Percentiles rank a stretch among this genome's conserved stretches.
phyloP scores from a whole-genome alignment of 2,888 invertebrate genomes.

The Arrhopalites spinosus region DNA sequence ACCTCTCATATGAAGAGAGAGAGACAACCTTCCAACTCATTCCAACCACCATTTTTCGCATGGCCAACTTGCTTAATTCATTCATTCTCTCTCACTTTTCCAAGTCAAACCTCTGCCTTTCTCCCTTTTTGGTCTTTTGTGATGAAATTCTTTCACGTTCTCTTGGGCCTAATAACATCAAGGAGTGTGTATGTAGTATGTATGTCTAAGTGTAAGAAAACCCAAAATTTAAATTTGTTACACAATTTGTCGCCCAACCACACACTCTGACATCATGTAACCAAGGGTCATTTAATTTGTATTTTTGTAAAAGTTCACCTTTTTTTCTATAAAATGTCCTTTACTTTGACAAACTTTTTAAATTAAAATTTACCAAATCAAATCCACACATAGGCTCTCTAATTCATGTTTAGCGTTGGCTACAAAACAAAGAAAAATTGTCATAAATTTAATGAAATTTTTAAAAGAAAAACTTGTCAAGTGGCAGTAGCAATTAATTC shows the following conservation, averaged over 20 bases:
- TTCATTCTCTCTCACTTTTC: background rate
- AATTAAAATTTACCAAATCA: too few relatives aligned
- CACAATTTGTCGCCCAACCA: background rate
- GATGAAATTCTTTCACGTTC: constrained; percentile 36
- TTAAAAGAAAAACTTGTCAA: too few relatives aligned
- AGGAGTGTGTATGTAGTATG: background rate
- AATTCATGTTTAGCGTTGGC: too few relatives aligned
- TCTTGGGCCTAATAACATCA: constrained; percentile 3
- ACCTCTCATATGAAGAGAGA: background rate
- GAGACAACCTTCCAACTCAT: constrained; percentile 12
- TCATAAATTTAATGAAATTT: too few relatives aligned
- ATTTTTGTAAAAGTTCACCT: background rate
- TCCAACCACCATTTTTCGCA: constrained; percentile 35
- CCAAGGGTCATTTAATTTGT: background rate
- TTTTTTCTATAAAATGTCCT: background rate
- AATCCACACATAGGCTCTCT: too few relatives aligned
- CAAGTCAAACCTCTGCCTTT: background rate
- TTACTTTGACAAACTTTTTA: too few relatives aligned
- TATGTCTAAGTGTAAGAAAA: too few relatives aligned
- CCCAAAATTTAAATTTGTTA: too few relatives aligned
- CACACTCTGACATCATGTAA: background rate
- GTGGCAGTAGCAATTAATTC: too few relatives aligned
- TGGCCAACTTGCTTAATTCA: constrained; percentile 37
- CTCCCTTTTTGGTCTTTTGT: too few relatives aligned
- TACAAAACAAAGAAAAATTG: too few relatives aligned